Evolutionary conservation across 64 coral and sea anemone genomes (phyloP), one percentile per base, ranked within the genome.

Genomic region (Actinia equina): DNA sequence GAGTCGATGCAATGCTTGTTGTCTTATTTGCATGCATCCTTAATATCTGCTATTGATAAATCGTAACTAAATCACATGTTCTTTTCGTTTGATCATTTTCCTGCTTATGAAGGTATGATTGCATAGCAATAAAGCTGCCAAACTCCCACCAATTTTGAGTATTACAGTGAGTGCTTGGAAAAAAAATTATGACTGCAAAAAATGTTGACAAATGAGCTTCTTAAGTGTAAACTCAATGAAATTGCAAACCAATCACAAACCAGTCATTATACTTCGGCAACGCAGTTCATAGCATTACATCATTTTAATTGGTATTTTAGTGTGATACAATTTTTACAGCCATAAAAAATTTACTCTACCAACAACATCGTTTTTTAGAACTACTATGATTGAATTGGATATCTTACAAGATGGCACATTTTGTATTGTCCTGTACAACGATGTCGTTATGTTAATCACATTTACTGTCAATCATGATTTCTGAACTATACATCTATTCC

Each of bases 311-410:
- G 61, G 3, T n/a, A 64, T 64, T 18, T 85, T 43, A 58, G 42
- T 85, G 5, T 30, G 25, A 85, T 22, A 85, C 18, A 60, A 43
- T 85, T 85, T 62, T 85, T 20, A 82, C 52, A 85, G 43, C 19
- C 55, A 59, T 42, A 62, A 59, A 15, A 44, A 64, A 64, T 64
- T 37, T 65, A 23, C 22, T 23, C 19, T 23, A 26, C n/a, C 69
- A 74, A 74, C 2, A 27, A 13, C 25, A 26, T 14, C 25, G 41
- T 41, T 13, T 26, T 41, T 12, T 30, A 30, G 12, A 26, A 11
- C 69, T 30, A 74, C 26, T 74, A 14, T 30, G 25, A 41, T 30
- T 42, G 27, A 2, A 74, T n/a, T 74, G 69, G 1, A 74, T 42
- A 30, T 71, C 25, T 74, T 74, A 74, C 69, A 74, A 74, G 69